Evolutionary conservation across 2,888 invertebrate genomes (phyloP).

Genomic region (Tetramorium bicarinatum): DNA sequence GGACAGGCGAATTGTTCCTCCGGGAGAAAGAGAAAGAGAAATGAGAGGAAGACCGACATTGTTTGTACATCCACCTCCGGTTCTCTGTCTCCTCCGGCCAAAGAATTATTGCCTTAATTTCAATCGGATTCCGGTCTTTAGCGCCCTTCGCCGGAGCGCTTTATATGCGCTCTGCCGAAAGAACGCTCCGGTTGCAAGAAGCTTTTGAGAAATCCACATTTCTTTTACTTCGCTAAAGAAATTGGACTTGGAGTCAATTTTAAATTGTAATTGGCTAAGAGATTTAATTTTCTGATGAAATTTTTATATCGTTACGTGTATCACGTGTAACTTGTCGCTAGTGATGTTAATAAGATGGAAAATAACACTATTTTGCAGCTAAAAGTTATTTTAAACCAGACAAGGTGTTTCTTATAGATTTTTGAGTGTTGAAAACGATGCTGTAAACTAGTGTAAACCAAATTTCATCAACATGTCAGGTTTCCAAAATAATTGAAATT

Average conservation of each 20-base stretch:
- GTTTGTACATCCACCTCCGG: slow-evolving; percentile 46
- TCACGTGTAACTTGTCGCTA: too few relatives aligned
- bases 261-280: not conserved
- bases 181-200: not conserved
- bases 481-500: too few relatives aligned
- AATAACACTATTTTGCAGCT: too few relatives aligned
- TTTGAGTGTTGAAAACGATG: too few relatives aligned
- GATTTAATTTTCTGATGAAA: too few relatives aligned
- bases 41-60: slow-evolving; percentile 20
- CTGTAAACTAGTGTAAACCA: too few relatives aligned
- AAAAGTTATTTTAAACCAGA: too few relatives aligned
- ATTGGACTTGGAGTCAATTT: not conserved
- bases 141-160: not conserved
- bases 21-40: slow-evolving; percentile 42
- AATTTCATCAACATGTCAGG: too few relatives aligned
- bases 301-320: too few relatives aligned
- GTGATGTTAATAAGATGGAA: too few relatives aligned
- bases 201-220: not conserved
- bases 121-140: slow-evolving; percentile 38
- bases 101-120: slow-evolving; percentile 45
- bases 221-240: not conserved
- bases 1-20: slow-evolving; percentile 39
- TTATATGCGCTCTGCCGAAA: not conserved
- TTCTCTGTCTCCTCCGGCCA: not conserved
- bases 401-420: too few relatives aligned